Conservation (phyloP, 2,113 vertebrate genomes). For the Nestor notabilis region DNA sequence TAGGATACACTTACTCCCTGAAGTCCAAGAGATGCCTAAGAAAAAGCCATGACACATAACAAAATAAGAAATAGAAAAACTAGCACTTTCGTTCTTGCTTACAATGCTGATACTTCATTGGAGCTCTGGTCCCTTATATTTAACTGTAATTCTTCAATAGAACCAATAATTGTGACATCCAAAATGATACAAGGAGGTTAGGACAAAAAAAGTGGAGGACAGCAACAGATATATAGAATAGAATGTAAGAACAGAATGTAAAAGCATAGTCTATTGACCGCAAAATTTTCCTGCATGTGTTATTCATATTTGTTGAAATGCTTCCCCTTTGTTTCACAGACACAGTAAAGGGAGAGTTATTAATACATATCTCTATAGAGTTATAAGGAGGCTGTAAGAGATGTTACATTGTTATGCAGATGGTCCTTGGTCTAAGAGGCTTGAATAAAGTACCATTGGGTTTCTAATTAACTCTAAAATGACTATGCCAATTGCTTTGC, state of each 20-base stretch:
- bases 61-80: neutral
- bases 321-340: neutral
- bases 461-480: slow-evolving; percentile 73
- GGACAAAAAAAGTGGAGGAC: neutral
- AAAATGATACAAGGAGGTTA: neutral
- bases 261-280: neutral
- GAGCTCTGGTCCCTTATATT: neutral
- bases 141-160: neutral
- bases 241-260: neutral
- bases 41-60: neutral
- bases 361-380: neutral
- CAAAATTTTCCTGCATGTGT: neutral
- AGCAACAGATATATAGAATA: neutral
- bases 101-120: neutral
- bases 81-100: neutral
- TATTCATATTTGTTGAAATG: neutral
- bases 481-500: slow-evolving; percentile 59
- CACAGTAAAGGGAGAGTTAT: neutral
- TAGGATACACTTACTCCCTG: neutral
- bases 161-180: neutral
- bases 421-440: slow-evolving; percentile 61
- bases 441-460: slow-evolving; percentile 61
- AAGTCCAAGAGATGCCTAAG: neutral
- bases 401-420: slow-evolving; percentile 51
- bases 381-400: slow-evolving; percentile 21